phyloP scores from a whole-genome alignment of 2,113 vertebrate species.

The Collichthys lucidus region DNA sequence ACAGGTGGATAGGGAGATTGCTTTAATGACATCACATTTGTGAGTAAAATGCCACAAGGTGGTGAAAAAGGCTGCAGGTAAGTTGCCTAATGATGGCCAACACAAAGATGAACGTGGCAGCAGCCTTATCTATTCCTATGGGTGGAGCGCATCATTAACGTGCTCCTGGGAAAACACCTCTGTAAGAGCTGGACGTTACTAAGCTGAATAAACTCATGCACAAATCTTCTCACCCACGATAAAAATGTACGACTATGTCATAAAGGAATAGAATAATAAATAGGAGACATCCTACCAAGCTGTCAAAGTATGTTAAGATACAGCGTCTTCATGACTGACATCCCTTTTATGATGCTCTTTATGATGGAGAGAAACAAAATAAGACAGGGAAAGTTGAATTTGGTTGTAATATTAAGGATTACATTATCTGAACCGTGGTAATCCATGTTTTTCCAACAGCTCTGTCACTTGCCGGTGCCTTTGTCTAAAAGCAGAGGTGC shows the following conservation, averaged over 20 bases:
- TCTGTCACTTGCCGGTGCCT: constrained; percentile 52
- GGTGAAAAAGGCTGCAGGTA: background rate
- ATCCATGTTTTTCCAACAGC: constrained; percentile 62
- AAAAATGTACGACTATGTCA: background rate
- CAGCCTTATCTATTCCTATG: background rate
- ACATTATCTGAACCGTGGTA: constrained; percentile 60
- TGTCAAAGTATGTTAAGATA: background rate
- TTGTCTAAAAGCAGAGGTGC: constrained; percentile 55
- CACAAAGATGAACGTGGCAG: background rate
- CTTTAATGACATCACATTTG: background rate
- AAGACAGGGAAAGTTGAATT: constrained; percentile 31
- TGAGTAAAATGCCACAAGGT: background rate
- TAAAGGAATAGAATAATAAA: background rate
- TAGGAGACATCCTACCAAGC: background rate
- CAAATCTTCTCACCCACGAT: background rate
- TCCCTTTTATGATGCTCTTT: constrained; percentile 7
- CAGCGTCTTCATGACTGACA: background rate
- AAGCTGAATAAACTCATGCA: background rate
- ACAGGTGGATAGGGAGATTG: background rate
- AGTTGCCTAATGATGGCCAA: background rate
- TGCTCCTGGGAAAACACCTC: background rate
- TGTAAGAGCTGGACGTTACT: constrained; percentile 13
- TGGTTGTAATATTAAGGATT: constrained; percentile 52
- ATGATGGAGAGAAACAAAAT: constrained; percentile 25
- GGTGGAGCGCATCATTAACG: background rate